phyloP scores from a whole-genome alignment of 2,113 vertebrate species.

The Melanerpes aurifrons region DNA sequence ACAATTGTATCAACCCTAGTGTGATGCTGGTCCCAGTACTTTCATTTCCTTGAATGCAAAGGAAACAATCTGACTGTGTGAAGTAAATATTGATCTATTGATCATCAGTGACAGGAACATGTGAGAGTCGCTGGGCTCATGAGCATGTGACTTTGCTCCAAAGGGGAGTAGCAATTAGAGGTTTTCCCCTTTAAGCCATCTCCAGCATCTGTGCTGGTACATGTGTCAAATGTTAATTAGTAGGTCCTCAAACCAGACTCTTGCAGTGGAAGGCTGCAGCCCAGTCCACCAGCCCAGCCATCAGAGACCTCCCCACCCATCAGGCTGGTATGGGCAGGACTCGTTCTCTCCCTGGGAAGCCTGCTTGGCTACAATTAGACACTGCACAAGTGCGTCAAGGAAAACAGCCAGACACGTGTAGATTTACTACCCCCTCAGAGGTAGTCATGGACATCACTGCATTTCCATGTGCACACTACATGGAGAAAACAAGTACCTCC shows the following conservation, averaged over 20 bases:
- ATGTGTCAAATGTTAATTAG: fast-evolving
- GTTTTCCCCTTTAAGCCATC: background rate
- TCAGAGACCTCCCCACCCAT: background rate
- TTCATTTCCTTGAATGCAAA: background rate
- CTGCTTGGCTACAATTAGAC: background rate
- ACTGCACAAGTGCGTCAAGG: fast-evolving
- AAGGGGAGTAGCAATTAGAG: background rate
- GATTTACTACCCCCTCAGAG: background rate
- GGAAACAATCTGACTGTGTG: background rate
- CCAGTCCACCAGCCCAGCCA: background rate
- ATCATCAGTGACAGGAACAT: background rate
- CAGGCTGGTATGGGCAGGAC: fast-evolving
- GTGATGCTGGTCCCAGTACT: background rate
- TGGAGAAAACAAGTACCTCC: background rate
- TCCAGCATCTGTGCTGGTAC: background rate
- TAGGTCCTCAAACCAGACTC: background rate
- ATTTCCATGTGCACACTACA: background rate
- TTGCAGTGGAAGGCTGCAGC: background rate
- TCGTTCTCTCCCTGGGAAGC: background rate
- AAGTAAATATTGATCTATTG: background rate
- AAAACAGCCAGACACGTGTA: background rate
- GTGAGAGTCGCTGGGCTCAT: background rate
- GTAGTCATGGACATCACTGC: fast-evolving
- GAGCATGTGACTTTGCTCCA: background rate
- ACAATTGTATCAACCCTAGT: background rate